These are phyloP conservation scores for Spea multiplicata DNA, from an alignment of 2,113 vertebrate species.

Conservation along the genomic window DNA sequence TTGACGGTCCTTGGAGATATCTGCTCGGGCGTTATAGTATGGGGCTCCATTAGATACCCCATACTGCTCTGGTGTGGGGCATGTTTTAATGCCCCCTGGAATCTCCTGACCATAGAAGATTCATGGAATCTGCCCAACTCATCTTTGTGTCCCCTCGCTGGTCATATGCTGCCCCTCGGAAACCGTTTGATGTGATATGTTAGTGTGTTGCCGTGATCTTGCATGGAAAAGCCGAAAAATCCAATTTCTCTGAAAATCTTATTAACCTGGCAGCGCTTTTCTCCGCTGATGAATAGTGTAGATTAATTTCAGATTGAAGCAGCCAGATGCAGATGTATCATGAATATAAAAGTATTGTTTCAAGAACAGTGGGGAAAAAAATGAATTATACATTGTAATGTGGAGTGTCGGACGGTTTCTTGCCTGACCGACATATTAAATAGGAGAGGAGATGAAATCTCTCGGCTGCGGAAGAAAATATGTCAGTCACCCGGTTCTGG, in stretches of 20 bases:
- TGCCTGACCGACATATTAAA: conserved; percentile 43
- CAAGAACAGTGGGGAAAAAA: conserved; percentile 11
- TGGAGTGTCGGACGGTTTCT: conserved; percentile 19
- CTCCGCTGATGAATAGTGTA: conserved; percentile 43
- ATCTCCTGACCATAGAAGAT: too few relatives aligned
- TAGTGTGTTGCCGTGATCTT: conserved; percentile 10
- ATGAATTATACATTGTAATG: conserved; percentile 45
- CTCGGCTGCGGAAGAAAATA: background rate
- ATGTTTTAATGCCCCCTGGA: too few relatives aligned
- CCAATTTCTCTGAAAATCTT: conserved; percentile 41
- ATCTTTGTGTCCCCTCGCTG: background rate
- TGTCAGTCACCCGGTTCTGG: conserved; percentile 1
- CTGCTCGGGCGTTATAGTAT: too few relatives aligned
- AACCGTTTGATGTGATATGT: conserved; percentile 38
- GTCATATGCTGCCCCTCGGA: conserved; percentile 1
- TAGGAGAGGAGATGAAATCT: conserved; percentile 4
- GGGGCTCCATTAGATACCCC: too few relatives aligned
- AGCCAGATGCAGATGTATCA: conserved; percentile 42
- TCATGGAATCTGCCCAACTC: background rate
- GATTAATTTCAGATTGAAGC: conserved; percentile 46
- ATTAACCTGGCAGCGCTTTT: conserved; percentile 39
- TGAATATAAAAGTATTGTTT: conserved; percentile 43
- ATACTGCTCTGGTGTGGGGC: too few relatives aligned
- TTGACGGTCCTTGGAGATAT: too few relatives aligned
- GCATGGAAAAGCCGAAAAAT: conserved; percentile 22